phyloP scores from a whole-genome alignment of 2,888 invertebrate genomes.

The Cataglyphis altisquamis region DNA sequence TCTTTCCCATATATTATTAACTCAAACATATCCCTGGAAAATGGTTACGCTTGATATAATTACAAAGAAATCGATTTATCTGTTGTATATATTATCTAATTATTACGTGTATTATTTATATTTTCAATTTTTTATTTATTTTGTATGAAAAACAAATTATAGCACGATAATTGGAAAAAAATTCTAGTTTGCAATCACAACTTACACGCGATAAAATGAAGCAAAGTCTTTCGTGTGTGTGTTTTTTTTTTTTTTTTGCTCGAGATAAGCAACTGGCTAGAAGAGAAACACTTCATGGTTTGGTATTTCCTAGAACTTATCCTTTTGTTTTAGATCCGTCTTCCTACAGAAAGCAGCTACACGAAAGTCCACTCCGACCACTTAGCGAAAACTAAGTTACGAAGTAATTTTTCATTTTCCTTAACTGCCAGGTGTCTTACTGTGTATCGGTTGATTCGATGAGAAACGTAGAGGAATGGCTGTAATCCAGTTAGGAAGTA shows the following conservation, averaged over 20 bases:
- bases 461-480: conserved; percentile 58
- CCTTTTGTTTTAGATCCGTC: conserved; percentile 54
- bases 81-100: neutral
- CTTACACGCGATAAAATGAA: neutral
- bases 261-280: conserved; percentile 33
- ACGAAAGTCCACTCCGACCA: conserved; percentile 55
- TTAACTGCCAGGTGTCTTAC: conserved; percentile 58
- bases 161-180: conserved; percentile 6
- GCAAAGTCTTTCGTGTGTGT: neutral
- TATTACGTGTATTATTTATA: conserved; percentile 7
- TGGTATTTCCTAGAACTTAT: conserved; percentile 50
- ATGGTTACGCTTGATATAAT: conserved; percentile 46
- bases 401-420: conserved; percentile 60
- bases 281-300: conserved; percentile 47
- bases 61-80: conserved; percentile 36
- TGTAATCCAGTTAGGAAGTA: conserved; percentile 59
- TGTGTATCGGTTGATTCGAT: conserved; percentile 57
- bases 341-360: conserved; percentile 51
- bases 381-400: conserved; percentile 61
- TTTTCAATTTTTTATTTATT: conserved; percentile 23
- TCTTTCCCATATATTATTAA: conserved; percentile 37
- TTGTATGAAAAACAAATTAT: neutral
- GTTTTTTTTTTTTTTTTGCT: neutral
- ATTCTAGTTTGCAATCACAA: neutral
- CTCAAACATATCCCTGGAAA: neutral